Base-by-base conservation (phyloP, 2,113 vertebrate genomes). In the Prunella fulvescens region DNA sequence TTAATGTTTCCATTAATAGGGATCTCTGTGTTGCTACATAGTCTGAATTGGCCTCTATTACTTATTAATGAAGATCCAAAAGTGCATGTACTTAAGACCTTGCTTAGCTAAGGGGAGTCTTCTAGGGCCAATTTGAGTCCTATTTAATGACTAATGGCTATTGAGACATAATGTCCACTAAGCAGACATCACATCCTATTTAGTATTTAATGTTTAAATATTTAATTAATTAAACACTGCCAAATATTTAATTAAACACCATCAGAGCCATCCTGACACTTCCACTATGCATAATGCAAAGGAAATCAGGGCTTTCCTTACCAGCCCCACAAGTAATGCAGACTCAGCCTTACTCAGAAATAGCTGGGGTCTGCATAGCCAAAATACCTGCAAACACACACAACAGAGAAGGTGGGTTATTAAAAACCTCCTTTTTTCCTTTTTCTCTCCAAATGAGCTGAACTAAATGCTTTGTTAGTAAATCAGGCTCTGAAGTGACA, bases 221-320 rank as follows among this genome's bases (percentile, higher is more conserved):
- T 97, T 98, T 98, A 97, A 98, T 98, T 98, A 97, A 98, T 98
- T 97, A 97, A 98, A 97, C 94, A 95, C 93, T 96, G 97, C 95
- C 98, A 98, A 98, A 98, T 97, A 98, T 98, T 98, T 98, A 97
- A 98, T 98, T 97, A 98, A 98, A 97, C 54, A 6, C 96, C 97
- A 95, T 97, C 96, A 96, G 95, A 97, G 96, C 86, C 92, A 95
- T 94, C 91, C 96, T 69, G 96, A 97, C 96, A 95, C 91, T 86
- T 97, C 44, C 77, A 74, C 88, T 91, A 79, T 95, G 97, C 95
- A 97, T 97, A 96, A 98, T 96, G 97, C 95, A 95, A 86, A 94
- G 82, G 90, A 91, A 88, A 90, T 66, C 62, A 81, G 76, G 77
- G 64, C 67, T 87, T 94, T 89, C 69, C 37, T 76, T 80, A 65